Evolutionary conservation across 2,113 vertebrate genomes (phyloP).

Genomic region (Haliaeetus leucogaster): DNA sequence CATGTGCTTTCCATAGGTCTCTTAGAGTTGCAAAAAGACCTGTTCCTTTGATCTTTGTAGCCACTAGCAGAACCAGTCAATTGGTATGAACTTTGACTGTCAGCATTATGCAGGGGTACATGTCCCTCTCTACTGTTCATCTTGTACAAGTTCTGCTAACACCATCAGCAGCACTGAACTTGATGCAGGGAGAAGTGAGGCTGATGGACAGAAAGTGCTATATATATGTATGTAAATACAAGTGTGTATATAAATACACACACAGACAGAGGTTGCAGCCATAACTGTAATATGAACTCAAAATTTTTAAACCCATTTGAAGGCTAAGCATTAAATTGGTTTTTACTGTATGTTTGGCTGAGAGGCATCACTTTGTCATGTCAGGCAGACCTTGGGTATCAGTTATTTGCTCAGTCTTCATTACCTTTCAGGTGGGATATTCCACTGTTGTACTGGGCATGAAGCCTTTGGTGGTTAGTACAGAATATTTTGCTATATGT

Average conservation of each 20-base stretch:
- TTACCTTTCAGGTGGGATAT: background rate
- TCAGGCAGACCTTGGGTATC: no score
- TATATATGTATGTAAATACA: background rate
- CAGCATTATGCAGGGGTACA: fast-evolving
- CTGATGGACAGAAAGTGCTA: background rate
- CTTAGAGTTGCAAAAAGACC: background rate
- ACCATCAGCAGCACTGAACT: background rate
- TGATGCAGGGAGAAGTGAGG: no score
- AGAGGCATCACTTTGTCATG: background rate
- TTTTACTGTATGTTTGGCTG: background rate
- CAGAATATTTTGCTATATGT: background rate
- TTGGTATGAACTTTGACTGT: fast-evolving
- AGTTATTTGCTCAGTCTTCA: background rate
- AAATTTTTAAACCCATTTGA: background rate
- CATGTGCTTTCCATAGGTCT: background rate
- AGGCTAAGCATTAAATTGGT: background rate
- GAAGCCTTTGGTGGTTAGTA: background rate
- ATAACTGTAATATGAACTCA: background rate
- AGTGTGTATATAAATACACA: background rate
- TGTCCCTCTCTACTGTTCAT: background rate
- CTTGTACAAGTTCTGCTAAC: background rate
- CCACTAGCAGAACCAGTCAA: background rate
- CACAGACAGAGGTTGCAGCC: background rate
- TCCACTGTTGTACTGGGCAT: background rate
- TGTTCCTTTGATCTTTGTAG: background rate